These are phyloP conservation scores for Ellobius talpinus DNA, from an alignment of 2,113 vertebrate genomes.

Conservation along the genomic window DNA sequence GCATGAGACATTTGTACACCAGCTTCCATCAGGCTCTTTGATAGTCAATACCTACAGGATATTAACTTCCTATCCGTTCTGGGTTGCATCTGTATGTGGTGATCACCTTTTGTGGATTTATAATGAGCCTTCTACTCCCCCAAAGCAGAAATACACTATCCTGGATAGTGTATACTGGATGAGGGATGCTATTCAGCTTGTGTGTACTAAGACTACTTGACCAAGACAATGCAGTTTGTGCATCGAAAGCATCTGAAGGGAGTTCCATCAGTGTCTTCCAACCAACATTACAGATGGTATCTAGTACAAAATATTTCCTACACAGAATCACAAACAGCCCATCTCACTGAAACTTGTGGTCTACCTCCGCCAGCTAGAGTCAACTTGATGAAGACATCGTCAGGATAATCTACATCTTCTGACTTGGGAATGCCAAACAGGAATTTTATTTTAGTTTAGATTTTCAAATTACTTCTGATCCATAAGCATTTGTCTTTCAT, in stretches of 20 bases:
- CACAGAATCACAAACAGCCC: not conserved
- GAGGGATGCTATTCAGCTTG: not conserved
- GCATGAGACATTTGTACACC: rapidly evolving
- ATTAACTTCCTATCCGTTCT: not conserved
- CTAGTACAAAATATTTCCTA: not conserved
- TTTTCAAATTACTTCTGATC: conserved; percentile 58
- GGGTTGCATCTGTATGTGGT: not conserved
- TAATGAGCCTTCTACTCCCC: not conserved
- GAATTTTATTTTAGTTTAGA: conserved; percentile 35
- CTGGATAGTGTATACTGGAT: not conserved
- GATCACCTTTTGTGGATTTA: not conserved
- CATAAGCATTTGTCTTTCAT: conserved; percentile 29
- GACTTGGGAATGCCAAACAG: not conserved
- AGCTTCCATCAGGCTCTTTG: not conserved
- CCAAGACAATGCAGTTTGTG: not conserved
- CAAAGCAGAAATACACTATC: not conserved
- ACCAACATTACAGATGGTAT: not conserved
- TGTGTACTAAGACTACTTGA: not conserved
- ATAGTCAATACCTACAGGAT: not conserved
- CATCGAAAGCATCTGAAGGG: not conserved
- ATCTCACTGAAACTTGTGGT: not conserved
- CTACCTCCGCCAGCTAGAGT: not conserved
- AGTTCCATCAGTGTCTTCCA: not conserved
- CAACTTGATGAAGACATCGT: not conserved
- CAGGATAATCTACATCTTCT: not conserved